phyloP scores from a whole-genome alignment of 2,113 vertebrate species.

The Tautogolabrus adspersus region DNA sequence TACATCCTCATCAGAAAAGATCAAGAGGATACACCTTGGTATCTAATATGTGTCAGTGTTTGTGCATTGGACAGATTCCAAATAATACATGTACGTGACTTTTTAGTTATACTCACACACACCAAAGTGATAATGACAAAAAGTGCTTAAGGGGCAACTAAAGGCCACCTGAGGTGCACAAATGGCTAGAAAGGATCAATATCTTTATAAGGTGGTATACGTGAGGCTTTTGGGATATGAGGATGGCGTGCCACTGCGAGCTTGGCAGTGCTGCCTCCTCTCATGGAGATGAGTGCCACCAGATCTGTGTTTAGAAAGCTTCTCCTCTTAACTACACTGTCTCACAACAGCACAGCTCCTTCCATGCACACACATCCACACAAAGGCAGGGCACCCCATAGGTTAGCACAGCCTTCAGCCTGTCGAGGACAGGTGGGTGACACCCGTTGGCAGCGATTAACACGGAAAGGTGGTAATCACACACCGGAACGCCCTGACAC shows the following conservation, averaged over 20 bases:
- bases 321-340: slow-evolving; percentile 71
- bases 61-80: not conserved
- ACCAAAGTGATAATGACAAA: not conserved
- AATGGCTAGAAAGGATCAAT: not conserved
- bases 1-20: slow-evolving; percentile 5
- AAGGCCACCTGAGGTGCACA: not conserved
- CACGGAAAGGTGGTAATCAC: slow-evolving; percentile 74
- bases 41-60: not conserved
- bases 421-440: slow-evolving; percentile 68
- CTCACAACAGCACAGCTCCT: not conserved
- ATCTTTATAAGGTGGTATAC: too few relatives aligned
- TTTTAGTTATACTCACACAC: not conserved
- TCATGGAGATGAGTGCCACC: slow-evolving; percentile 58
- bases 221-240: slow-evolving; percentile 9
- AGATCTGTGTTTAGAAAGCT: slow-evolving; percentile 66
- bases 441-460: slow-evolving; percentile 45
- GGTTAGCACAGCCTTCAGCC: slow-evolving; percentile 38
- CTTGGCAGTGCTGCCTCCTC: slow-evolving; percentile 38
- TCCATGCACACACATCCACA: slow-evolving; percentile 20
- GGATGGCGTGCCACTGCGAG: slow-evolving; percentile 23
- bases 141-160: too few relatives aligned
- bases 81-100: not conserved
- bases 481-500: slow-evolving; percentile 69
- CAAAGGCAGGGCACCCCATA: slow-evolving; percentile 30
- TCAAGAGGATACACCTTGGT: not conserved